Conservation (phyloP, 1,140 invertebrate genomes). For the Brachionus koreanus region DNA sequence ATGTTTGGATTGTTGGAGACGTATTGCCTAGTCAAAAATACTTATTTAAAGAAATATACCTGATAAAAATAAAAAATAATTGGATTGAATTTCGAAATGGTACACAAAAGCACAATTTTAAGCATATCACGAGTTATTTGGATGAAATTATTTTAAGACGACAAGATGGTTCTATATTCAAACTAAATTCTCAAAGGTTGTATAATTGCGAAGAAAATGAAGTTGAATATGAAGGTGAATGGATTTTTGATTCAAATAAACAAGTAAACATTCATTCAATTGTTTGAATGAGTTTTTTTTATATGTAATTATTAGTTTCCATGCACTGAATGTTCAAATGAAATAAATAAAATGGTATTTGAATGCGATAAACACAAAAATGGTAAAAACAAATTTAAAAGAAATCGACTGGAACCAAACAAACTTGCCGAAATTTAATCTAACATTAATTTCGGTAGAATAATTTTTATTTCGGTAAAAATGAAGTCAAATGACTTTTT, state of each 20-base stretch:
- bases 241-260: not conserved
- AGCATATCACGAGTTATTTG: not conserved
- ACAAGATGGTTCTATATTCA: not conserved
- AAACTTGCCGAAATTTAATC: too few species aligned
- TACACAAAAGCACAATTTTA: not conserved
- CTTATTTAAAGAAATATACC: not conserved
- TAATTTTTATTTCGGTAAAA: too few species aligned
- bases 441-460: too few species aligned
- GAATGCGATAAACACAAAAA: not conserved
- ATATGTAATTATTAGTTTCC: not conserved
- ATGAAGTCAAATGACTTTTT: too few species aligned
- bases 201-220: not conserved
- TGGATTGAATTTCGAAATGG: not conserved
- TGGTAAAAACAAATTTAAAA: not conserved
- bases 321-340: not conserved
- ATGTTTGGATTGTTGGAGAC: not conserved
- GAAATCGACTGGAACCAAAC: too few species aligned
- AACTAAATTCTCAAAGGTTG: not conserved
- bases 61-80: not conserved
- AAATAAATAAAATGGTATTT: not conserved
- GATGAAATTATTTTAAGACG: not conserved
- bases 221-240: not conserved
- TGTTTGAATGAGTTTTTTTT: too few species aligned
- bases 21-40: not conserved
- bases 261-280: not conserved